These are phyloP conservation scores for Sphyrna mokarran DNA, from an alignment of 2,113 vertebrate genomes.

Conservation along the genomic window DNA sequence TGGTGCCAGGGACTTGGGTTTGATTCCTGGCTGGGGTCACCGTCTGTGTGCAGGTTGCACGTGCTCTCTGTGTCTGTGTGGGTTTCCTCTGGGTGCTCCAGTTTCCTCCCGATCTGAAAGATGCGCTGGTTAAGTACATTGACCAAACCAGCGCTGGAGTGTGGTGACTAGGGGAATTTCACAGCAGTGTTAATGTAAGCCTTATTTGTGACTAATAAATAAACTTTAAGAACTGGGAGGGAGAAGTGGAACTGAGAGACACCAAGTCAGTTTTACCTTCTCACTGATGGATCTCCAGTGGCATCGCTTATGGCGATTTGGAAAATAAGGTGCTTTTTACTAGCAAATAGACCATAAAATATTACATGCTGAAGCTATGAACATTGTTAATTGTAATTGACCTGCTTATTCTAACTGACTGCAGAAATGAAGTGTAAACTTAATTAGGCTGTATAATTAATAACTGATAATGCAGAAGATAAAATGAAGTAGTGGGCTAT, in stretches of 20 bases:
- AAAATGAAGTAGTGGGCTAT: neutral
- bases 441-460: neutral
- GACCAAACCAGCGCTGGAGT: no score
- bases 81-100: no score
- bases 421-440: neutral
- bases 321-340: neutral
- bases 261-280: neutral
- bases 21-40: no score
- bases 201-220: no score
- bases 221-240: neutral
- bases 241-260: neutral
- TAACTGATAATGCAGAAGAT: neutral
- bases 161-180: no score
- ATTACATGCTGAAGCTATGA: neutral
- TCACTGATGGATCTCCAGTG: neutral
- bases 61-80: no score
- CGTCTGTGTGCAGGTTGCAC: no score
- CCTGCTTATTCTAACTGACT: neutral
- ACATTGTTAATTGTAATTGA: neutral
- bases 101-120: no score
- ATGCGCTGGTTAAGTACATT: no score
- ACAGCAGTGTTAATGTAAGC: no score
- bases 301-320: neutral
- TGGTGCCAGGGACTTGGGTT: no score
- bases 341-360: neutral